Evolutionary conservation across 2,113 vertebrate genomes (phyloP), one percentile per base, ranked within the genome.

Genomic region (Poeciliopsis retropinna): DNA sequence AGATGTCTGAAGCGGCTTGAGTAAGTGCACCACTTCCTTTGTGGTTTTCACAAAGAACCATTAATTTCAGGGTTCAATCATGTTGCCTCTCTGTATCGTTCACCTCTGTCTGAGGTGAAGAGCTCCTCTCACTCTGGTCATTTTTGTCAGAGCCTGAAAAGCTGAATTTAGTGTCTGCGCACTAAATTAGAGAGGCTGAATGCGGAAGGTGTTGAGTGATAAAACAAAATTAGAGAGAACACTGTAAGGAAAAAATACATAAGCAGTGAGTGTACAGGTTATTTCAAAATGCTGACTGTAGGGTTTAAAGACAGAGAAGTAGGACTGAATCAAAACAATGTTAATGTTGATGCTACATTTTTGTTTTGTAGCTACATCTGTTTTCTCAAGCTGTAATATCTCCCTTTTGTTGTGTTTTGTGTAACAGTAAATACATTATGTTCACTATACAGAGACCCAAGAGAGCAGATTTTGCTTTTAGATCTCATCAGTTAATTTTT

Each of bases 61-160:
- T 65, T 76, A 82, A 79, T 72, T 70, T 72, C 47, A 73, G 72
- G 76, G 69, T 83, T 85, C 66, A 78, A 34, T 71, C 67, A 68
- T 61, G 67, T 63, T 82, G 64, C 44, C 54, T 81, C 72, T 72
- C 57, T 68, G 44, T 74, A 57, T 41, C 79, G 73, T 51, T 27
- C 28, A 32, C 57, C 54, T 51, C 66, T 65, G 70, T 72, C 25
- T 39, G 74, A 71, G 57, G 71, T 80, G 32, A 34, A 30, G 31
- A 32, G 73, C 64, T 57, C 17, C 22, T 54, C 51, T 78, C 29
- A 32, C 44, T 76, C 67, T 9, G 64, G 51, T 70, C 39, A 68
- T 54, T 72, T 28, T 44, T 27, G 60, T 60, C 54, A 44, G 63
- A 76, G 54, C 22, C 15, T 60, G n/a, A 54, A 73, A 71, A 37